Conservation (phyloP, 2,888 invertebrate genomes). For the Oscheius sp. region DNA sequence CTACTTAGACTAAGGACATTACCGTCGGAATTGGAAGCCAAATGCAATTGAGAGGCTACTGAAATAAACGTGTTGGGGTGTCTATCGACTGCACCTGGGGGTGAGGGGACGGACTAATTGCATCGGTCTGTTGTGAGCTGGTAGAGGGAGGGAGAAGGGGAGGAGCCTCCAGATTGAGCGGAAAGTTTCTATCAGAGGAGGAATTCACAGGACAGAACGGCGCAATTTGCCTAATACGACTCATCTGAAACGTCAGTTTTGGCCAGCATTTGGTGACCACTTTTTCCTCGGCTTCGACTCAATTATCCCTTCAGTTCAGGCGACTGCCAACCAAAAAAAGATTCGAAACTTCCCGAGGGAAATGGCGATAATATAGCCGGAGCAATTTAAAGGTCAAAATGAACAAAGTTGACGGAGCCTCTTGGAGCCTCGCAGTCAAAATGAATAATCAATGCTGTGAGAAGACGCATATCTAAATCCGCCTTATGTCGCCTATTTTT, state of each 20-base stretch:
- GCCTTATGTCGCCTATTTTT: conserved; percentile 26
- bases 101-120: not conserved
- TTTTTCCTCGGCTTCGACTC: not conserved
- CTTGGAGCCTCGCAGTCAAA: not conserved
- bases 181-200: not conserved
- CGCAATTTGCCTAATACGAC: not conserved
- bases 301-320: not conserved
- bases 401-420: not conserved
- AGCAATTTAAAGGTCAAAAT: not conserved
- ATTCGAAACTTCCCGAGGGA: not conserved
- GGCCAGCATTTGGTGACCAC: not conserved
- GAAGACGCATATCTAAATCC: conserved; percentile 22
- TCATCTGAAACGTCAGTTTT: not conserved
- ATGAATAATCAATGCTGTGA: conserved; percentile 19
- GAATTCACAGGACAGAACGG: not conserved
- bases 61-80: not conserved
- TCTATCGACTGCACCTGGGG: not conserved
- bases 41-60: not conserved
- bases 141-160: not conserved
- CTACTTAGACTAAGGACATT: not conserved
- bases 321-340: not conserved
- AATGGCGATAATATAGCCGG: not conserved
- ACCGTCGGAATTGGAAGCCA: not conserved
- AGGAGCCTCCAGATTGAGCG: not conserved
- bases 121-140: not conserved